Percentiles rank a stretch among this genome's conserved stretches.
Evolutionary conservation across 1,140 invertebrate genomes (phyloP).

Genomic region (Dendrolimus kikuchii): DNA sequence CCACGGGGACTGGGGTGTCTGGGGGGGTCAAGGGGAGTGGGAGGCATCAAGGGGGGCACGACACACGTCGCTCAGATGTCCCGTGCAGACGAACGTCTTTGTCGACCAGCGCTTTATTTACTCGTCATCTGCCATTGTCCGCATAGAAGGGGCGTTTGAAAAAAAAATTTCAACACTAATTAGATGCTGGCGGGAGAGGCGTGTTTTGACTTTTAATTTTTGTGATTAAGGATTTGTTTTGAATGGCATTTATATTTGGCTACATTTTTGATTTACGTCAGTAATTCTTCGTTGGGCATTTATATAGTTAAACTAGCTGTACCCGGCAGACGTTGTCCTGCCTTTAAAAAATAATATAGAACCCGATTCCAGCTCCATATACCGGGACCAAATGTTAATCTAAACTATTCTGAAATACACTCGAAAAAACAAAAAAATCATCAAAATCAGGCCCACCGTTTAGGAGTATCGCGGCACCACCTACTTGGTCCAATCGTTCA

Average conservation of each 20-base stretch:
- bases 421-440: too few relatives aligned
- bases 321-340: too few relatives aligned
- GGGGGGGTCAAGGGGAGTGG: constrained; percentile 15
- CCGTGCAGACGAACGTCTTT: constrained; percentile 67
- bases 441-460: too few relatives aligned
- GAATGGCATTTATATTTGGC: background rate
- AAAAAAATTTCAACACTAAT: constrained; percentile 22
- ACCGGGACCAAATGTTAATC: too few relatives aligned
- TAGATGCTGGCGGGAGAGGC: constrained; percentile 3
- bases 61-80: constrained; percentile 66
- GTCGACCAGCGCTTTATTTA: constrained; percentile 61
- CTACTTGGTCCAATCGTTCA: too few relatives aligned
- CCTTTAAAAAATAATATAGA: too few relatives aligned
- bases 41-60: constrained; percentile 20
- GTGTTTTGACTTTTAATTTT: constrained; percentile 4
- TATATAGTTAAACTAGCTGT: too few relatives aligned
- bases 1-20: constrained; percentile 14
- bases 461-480: too few relatives aligned
- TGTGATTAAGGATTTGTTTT: constrained; percentile 2
- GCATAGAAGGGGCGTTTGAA: constrained; percentile 37
- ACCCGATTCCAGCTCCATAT: too few relatives aligned
- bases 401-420: too few relatives aligned
- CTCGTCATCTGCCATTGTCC: constrained; percentile 33
- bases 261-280: too few relatives aligned
- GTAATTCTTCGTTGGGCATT: too few relatives aligned